A percentile compares a stretch with the other conserved stretches of the same genome.
These are phyloP conservation scores for Phania funesta DNA, from an alignment of 2,888 invertebrate genomes.

Conservation along the genomic window DNA sequence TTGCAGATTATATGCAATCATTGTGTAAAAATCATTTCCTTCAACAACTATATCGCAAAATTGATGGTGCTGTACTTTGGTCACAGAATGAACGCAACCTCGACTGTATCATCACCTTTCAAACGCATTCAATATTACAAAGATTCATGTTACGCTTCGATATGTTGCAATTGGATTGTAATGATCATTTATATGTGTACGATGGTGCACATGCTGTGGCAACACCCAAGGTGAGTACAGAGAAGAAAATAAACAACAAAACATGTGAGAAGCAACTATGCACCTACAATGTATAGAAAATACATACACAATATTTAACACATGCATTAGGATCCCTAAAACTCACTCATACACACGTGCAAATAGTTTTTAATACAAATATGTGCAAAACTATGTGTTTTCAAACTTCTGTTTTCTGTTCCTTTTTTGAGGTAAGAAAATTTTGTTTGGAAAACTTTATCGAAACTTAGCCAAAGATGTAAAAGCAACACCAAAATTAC, in stretches of 20 bases:
- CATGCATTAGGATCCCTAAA: not conserved
- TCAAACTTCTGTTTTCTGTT: constrained; percentile 2
- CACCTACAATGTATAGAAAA: not conserved
- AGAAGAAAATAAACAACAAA: not conserved
- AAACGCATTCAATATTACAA: constrained; percentile 96
- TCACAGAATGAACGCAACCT: constrained; percentile 94
- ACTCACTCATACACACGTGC: not conserved
- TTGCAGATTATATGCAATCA: constrained; percentile 91
- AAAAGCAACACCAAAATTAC: constrained; percentile 18
- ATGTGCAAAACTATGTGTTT: no score
- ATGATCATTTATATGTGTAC: constrained; percentile 95
- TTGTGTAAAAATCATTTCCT: constrained; percentile 94
- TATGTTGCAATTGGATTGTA: constrained; percentile 94
- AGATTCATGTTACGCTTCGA: constrained; percentile 97
- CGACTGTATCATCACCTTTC: constrained; percentile 95
- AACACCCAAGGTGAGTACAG: constrained; percentile 87
- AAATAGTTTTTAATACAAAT: not conserved
- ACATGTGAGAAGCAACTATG: not conserved
- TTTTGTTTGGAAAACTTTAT: not conserved
- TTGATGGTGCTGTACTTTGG: constrained; percentile 94
- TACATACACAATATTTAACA: not conserved
- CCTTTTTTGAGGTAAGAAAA: not conserved
- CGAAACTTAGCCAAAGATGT: constrained; percentile 11
- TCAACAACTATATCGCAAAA: constrained; percentile 92
- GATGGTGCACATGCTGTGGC: constrained; percentile 95